Evolutionary conservation across 1,140 invertebrate species (phyloP), one percentile per base, ranked within the genome.

Genomic region (Tetramorium alpestre): DNA sequence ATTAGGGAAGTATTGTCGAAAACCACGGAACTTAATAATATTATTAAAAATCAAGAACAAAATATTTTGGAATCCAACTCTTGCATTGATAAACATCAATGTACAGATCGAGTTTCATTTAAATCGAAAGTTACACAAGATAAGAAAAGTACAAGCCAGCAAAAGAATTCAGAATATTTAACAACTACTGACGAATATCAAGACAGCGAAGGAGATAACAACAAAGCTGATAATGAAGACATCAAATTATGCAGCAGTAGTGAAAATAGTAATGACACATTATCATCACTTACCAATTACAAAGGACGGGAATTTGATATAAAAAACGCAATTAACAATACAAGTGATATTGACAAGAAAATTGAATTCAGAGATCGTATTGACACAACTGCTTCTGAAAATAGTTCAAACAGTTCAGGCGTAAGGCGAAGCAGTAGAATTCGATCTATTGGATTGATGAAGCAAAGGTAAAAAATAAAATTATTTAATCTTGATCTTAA

Each of bases 391-490:
- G 94, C 93, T 25, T 94, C 93, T 2, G 95, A 96, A 80, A 95
- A 93, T 85, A 93, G 95, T 54, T 95, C 95, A 4, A 95, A 94
- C 38, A 95, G 93, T 80, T 95, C 95, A 22, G 94, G 91, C n/a
- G 93, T 96, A 22, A 91, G 95, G 22, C 91, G 95, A 28, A 96
- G 95, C 82, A 96, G 93, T 88, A 93, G 95, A 89, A 95, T 96
- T 87, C 91, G 94, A 16, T 93, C 95, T 6, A 95, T 95, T 67
- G 95, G 95, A 82, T 82, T 95, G 33, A 93, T 94, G 92, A 95
- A 95, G 88, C 94, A 94, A 85, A 92, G 93, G 93, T 94, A 92
- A 49, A 4, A 60, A 76, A 25, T 58, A 25, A 33, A 58, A 58
- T 70, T 76, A 80, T 47, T 73, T 49, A 28, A 69, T 72, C 41